Evolutionary conservation across 1,140 invertebrate species (phyloP).

Genomic region (Harlomillsia oculata): DNA sequence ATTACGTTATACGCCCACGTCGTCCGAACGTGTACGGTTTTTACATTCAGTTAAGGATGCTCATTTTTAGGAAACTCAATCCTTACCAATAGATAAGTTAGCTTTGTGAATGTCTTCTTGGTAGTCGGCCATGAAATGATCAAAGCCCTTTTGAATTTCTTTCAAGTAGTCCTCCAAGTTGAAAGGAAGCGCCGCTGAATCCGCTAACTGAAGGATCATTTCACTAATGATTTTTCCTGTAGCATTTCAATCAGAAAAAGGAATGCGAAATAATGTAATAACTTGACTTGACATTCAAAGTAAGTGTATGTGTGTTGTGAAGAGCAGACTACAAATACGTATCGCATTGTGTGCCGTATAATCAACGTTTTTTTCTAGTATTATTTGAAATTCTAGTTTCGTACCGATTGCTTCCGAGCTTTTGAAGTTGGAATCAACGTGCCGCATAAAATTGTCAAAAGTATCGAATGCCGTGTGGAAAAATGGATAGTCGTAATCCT

Average conservation of each 20-base stretch:
- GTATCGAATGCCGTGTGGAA: constrained; percentile 40
- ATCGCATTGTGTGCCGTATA: no score
- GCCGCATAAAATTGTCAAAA: constrained; percentile 39
- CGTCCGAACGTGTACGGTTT: no score
- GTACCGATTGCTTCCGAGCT: constrained; percentile 29
- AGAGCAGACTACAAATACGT: no score
- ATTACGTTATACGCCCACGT: no score
- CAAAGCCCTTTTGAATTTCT: constrained; percentile 28
- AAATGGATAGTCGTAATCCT: constrained; percentile 37
- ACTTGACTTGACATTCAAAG: no score
- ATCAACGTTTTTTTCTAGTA: no score
- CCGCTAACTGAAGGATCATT: constrained; percentile 25
- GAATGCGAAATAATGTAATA: no score
- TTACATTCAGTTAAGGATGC: no score
- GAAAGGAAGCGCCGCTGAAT: constrained; percentile 30
- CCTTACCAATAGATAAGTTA: constrained; percentile 34
- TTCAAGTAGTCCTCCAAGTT: constrained; percentile 31
- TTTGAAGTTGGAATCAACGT: constrained; percentile 39
- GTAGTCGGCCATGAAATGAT: constrained; percentile 23
- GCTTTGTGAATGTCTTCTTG: constrained; percentile 29
- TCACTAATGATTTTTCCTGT: constrained; percentile 23
- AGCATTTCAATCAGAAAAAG: no score
- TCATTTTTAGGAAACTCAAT: constrained; percentile 9
- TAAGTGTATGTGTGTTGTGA: no score
- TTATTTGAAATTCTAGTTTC: no score